Conservation (phyloP, 1,140 invertebrate genomes). For the Harpegnathos saltator region DNA sequence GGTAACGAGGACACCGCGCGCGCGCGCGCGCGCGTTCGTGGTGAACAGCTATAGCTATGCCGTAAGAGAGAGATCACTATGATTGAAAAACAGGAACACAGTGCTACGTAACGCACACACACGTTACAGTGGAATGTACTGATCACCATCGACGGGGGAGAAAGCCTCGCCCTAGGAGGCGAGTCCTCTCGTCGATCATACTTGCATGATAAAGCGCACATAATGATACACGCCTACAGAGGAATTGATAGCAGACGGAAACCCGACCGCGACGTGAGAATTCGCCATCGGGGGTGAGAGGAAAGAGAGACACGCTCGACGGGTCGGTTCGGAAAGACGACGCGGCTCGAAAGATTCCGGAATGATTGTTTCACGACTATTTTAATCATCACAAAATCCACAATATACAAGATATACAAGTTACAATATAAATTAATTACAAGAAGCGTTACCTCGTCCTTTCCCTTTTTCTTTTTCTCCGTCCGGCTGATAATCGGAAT, state of each 20-base stretch:
- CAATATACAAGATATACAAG: too few relatives aligned
- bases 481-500: too few relatives aligned
- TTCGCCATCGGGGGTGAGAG: background rate
- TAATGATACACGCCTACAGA: constrained; percentile 7
- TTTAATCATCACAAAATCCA: background rate
- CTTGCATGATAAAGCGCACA: constrained; percentile 26
- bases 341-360: background rate
- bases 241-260: background rate
- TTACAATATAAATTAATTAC: too few relatives aligned
- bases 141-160: constrained; percentile 42
- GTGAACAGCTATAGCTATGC: constrained; percentile 46
- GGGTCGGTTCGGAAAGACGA: constrained; percentile 6
- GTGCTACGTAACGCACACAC: constrained; percentile 45
- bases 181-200: constrained; percentile 39
- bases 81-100: constrained; percentile 51
- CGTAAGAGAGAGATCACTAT: constrained; percentile 39
- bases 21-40: constrained; percentile 4
- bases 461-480: too few relatives aligned
- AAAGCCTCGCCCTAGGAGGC: background rate
- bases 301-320: too few relatives aligned
- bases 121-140: constrained; percentile 54
- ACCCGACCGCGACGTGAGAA: background rate
- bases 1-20: constrained; percentile 27
- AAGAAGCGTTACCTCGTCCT: too few relatives aligned
- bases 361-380: background rate